A percentile compares a stretch with the other conserved stretches of the same genome.
These are phyloP conservation scores for Aselliscus stoliczkanus DNA, from an alignment of 2,797 vertebrate genomes.

Conservation along the genomic window DNA sequence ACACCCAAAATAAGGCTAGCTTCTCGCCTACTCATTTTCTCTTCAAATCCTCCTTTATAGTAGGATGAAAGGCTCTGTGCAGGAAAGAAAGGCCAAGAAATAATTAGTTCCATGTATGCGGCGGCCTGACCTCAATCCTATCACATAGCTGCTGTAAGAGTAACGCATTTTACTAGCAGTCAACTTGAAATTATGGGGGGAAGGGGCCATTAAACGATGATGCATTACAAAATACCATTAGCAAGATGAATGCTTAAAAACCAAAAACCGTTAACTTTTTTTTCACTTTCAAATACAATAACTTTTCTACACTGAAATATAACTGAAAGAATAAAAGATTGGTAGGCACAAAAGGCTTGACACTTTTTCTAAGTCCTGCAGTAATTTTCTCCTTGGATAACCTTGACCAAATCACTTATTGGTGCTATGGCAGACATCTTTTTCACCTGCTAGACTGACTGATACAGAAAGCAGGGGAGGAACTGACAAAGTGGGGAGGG, in stretches of 20 bases:
- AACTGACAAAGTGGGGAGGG: neutral
- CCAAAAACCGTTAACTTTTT: neutral
- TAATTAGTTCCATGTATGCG: constrained; percentile 70
- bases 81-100: constrained; percentile 59
- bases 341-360: neutral
- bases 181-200: neutral
- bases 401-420: neutral
- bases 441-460: neutral
- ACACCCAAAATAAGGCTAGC: constrained; percentile 86
- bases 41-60: constrained; percentile 87
- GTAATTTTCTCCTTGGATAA: neutral
- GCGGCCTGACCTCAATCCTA: constrained; percentile 54
- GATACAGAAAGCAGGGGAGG: neutral
- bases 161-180: constrained; percentile 50
- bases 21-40: constrained; percentile 86
- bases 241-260: neutral
- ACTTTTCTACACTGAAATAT: neutral
- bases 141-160: constrained; percentile 33
- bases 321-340: neutral
- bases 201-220: neutral
- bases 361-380: neutral
- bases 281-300: neutral
- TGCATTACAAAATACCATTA: constrained; percentile 12
- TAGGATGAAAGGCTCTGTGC: constrained; percentile 83
- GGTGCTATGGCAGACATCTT: neutral